A percentile compares a stretch with the other conserved stretches of the same genome.
Conservation (phyloP, 2,888 invertebrate species). For the Ectropis crepuscularia region DNA sequence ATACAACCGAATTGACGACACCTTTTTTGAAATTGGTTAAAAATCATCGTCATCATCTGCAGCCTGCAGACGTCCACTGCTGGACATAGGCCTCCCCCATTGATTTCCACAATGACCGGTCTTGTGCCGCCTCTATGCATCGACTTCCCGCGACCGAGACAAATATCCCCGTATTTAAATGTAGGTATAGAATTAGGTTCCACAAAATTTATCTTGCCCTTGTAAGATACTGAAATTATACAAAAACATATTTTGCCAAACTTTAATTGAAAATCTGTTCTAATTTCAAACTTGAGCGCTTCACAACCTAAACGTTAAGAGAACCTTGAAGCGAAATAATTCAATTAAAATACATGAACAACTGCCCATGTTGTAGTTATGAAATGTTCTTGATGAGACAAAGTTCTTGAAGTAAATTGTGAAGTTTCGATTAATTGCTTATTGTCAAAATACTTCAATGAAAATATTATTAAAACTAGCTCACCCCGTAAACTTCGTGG, state of each 20-base stretch:
- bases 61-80: too few relatives aligned
- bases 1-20: too few relatives aligned
- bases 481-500: too few relatives aligned
- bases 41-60: too few relatives aligned
- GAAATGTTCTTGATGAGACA: slow-evolving; percentile 11
- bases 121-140: too few relatives aligned
- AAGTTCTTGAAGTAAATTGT: slow-evolving; percentile 10
- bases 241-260: slow-evolving; percentile 28
- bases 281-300: slow-evolving; percentile 34
- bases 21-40: too few relatives aligned
- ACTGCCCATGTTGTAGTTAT: slow-evolving; percentile 20
- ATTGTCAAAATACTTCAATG: neutral
- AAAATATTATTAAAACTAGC: too few relatives aligned
- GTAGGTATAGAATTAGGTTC: neutral
- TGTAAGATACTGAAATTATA: slow-evolving; percentile 19
- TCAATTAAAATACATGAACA: slow-evolving; percentile 37
- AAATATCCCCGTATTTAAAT: neutral
- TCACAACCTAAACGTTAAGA: slow-evolving; percentile 24
- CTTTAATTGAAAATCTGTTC: slow-evolving; percentile 35
- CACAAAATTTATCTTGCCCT: neutral
- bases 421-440: neutral
- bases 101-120: too few relatives aligned
- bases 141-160: too few relatives aligned
- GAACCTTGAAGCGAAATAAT: slow-evolving; percentile 35
- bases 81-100: too few relatives aligned